These are phyloP conservation scores for Pachyrhynchus sulphureomaculatus DNA, from an alignment of 1,140 invertebrate species.

Conservation along the genomic window DNA sequence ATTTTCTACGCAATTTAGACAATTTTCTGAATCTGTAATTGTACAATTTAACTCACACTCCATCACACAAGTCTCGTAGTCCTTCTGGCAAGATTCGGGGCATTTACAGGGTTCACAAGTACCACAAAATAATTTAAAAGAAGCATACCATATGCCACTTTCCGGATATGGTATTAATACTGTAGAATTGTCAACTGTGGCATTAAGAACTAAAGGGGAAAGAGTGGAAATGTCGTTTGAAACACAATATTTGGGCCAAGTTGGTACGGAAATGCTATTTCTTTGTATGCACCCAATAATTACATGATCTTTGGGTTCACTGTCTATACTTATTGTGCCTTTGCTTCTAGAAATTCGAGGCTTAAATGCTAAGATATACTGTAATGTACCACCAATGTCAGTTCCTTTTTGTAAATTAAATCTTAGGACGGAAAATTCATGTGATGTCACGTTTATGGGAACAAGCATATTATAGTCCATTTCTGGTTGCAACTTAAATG, in stretches of 20 bases:
- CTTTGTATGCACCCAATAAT: constrained; percentile 63
- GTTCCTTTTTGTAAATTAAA: constrained; percentile 66
- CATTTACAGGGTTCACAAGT: constrained; percentile 52
- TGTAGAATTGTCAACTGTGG: constrained; percentile 48
- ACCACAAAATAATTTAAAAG: constrained; percentile 63
- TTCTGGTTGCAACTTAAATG: constrained; percentile 65
- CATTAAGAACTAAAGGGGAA: constrained; percentile 60
- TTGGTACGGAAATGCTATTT: constrained; percentile 56
- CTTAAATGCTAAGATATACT: constrained; percentile 63
- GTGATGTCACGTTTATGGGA: constrained; percentile 63
- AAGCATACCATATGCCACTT: constrained; percentile 73
- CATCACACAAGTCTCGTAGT: constrained; percentile 33
- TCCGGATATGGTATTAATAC: constrained; percentile 77
- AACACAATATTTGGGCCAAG: constrained; percentile 58
- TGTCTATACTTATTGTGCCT: not conserved
- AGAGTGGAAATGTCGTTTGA: constrained; percentile 54
- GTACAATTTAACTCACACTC: constrained; percentile 43
- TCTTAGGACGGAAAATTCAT: constrained; percentile 60
- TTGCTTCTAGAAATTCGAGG: constrained; percentile 56
- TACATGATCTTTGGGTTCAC: constrained; percentile 51
- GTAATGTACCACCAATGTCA: constrained; percentile 70
- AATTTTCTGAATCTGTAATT: constrained; percentile 13
- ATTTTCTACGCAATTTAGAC: constrained; percentile 46
- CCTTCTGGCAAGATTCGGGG: constrained; percentile 37
- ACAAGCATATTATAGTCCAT: constrained; percentile 56